A percentile compares a stretch with the other conserved stretches of the same genome.
These are phyloP conservation scores for Tetranychus truncatus DNA, from an alignment of 2,888 invertebrate genomes.

Conservation along the genomic window DNA sequence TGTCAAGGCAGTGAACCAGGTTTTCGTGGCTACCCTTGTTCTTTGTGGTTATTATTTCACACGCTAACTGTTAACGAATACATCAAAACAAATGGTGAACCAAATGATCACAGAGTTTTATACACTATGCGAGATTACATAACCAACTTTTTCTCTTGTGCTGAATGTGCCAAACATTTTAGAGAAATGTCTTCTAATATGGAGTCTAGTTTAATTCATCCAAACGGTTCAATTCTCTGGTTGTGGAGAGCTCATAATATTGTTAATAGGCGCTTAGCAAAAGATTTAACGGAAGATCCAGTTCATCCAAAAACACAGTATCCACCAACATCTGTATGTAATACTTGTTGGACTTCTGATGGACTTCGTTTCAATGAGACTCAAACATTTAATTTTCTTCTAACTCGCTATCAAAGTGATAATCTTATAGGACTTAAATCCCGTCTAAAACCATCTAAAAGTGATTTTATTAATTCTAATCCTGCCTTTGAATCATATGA, in stretches of 20 bases:
- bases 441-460: background rate
- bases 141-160: slow-evolving; percentile 78
- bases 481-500: background rate
- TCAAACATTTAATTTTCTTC: slow-evolving; percentile 46
- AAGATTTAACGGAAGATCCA: slow-evolving; percentile 76
- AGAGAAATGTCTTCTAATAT: slow-evolving; percentile 56
- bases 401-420: slow-evolving; percentile 37
- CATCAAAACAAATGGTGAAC: slow-evolving; percentile 29
- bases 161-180: slow-evolving; percentile 75
- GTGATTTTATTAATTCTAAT: background rate
- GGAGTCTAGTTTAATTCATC: slow-evolving; percentile 47
- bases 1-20: slow-evolving; percentile 41
- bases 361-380: slow-evolving; percentile 41
- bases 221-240: slow-evolving; percentile 51
- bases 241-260: slow-evolving; percentile 29
- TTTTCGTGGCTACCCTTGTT: slow-evolving; percentile 75
- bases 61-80: slow-evolving; percentile 61
- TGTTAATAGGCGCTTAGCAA: slow-evolving; percentile 57
- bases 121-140: slow-evolving; percentile 70
- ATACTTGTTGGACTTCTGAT: slow-evolving; percentile 38
- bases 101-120: slow-evolving; percentile 47
- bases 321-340: slow-evolving; percentile 50
- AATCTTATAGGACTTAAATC: slow-evolving; percentile 22
- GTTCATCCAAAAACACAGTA: slow-evolving; percentile 70
- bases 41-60: slow-evolving; percentile 86